phyloP scores from a whole-genome alignment of 2,113 vertebrate genomes.

The Prionailurus bengalensis region DNA sequence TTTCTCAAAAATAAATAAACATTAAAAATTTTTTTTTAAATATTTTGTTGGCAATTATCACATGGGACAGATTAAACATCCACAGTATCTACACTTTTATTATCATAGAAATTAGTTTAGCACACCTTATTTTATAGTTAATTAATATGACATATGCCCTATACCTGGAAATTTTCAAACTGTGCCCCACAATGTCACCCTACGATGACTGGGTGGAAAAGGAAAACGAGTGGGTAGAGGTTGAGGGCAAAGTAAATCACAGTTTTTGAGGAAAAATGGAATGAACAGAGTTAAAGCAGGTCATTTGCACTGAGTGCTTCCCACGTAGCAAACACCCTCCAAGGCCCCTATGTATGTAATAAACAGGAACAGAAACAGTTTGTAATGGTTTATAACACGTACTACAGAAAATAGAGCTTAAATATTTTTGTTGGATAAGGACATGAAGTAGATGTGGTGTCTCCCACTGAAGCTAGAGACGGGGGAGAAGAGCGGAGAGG shows the following conservation, averaged over 20 bases:
- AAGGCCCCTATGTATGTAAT: neutral
- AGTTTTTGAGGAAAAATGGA: neutral
- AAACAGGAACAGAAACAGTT: neutral
- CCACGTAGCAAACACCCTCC: neutral
- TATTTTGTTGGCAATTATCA: neutral
- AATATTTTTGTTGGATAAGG: neutral
- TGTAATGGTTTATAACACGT: neutral
- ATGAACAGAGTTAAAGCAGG: neutral
- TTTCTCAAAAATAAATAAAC: too few relatives aligned
- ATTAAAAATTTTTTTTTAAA: too few relatives aligned
- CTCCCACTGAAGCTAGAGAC: neutral
- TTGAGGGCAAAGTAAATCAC: neutral
- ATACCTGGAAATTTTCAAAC: neutral
- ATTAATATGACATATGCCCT: neutral
- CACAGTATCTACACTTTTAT: neutral
- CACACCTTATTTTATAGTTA: neutral
- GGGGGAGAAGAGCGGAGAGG: neutral
- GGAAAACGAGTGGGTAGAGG: neutral
- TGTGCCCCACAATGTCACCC: neutral
- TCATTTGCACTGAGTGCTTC: neutral
- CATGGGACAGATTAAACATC: neutral
- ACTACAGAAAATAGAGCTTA: neutral
- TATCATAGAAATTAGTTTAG: neutral
- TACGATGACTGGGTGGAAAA: neutral
- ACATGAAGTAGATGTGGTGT: neutral